Evolutionary conservation across 2,888 invertebrate genomes (phyloP), one percentile per base, ranked within the genome.

Genomic region (Pandemis cinnamomeana): DNA sequence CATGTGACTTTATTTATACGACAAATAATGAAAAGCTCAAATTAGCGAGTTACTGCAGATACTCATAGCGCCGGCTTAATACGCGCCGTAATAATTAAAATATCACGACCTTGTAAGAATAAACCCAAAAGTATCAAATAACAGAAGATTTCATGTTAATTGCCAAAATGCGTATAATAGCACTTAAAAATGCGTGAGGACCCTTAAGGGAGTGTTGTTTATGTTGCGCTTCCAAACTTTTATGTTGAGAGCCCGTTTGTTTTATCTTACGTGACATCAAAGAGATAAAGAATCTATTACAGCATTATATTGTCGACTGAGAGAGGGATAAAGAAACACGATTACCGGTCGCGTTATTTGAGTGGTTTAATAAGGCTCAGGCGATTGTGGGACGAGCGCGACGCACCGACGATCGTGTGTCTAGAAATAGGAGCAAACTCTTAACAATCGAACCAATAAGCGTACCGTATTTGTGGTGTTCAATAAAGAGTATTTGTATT

Each of bases 141-240:
- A 71, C 67, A 67, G 51, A 42, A 48, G n/a, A 8, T 46, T 53
- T 62, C 41, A 69, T 48, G 51, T 64, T 69, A 69, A 73, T 73
- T 73, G 60, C 60, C 44, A 42, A 69, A 69, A 60, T 66, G 69
- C 11, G 69, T 70, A 70, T 70, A 73, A 69, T 68, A 58, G 55
- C 63, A 68, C 72, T 72, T 63, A 58, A 63, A 69, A 73, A 51
- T 64, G 51, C 51, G 48, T 8, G 64, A 70, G 69, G 64, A 70
- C 60, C 51, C 69, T 66, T 73, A 41, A 66, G 55, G 60, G 53
- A 74, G 53, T 53, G 70, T 67, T 71, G 74, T 64, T 73, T 73
- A 73, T 51, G 64, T 73, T 73, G 15, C 55, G 64, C 42, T 67
- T 51, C 15, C 48, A 58, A 71, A 68, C 46, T 75, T 71, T 71